Percentiles rank a stretch among this genome's conserved stretches.
Evolutionary conservation across 2,888 invertebrate genomes (phyloP).

Genomic region (Teleogryllus oceanicus): DNA sequence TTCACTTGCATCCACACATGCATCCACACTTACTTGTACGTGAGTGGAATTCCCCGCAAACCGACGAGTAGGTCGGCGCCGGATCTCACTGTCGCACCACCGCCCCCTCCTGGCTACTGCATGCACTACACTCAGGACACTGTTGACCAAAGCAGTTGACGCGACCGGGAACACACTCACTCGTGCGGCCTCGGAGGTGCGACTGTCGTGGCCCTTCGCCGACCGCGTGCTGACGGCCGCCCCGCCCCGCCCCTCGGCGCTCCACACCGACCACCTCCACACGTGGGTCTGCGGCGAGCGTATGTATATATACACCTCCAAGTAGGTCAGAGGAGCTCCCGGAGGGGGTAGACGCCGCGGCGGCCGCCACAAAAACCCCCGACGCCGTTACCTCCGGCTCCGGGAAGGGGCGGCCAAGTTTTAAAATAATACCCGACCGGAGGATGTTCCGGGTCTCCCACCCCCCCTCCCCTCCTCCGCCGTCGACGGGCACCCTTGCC

Average conservation of each 20-base stretch:
- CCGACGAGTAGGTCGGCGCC: too few relatives aligned
- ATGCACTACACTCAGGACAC: too few relatives aligned
- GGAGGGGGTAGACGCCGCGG: neutral
- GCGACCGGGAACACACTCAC: too few relatives aligned
- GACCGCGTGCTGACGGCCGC: neutral
- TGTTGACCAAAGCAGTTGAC: too few relatives aligned
- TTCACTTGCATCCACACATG: too few relatives aligned
- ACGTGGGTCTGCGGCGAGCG: neutral
- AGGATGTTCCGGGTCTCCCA: neutral
- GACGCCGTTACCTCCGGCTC: neutral
- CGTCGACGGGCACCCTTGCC: neutral
- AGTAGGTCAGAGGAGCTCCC: neutral
- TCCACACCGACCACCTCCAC: neutral
- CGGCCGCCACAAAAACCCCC: neutral
- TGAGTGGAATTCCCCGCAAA: too few relatives aligned
- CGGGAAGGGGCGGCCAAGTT: neutral
- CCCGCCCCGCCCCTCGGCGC: neutral
- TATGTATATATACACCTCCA: neutral
- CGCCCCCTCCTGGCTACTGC: too few relatives aligned
- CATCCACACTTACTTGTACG: too few relatives aligned
- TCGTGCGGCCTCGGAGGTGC: neutral
- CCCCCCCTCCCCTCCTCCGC: neutral
- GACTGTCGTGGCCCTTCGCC: neutral
- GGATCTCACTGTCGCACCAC: too few relatives aligned
- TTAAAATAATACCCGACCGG: neutral